Base-by-base conservation (phyloP, 2,888 invertebrate species). In the Vesta saturnalis region DNA sequence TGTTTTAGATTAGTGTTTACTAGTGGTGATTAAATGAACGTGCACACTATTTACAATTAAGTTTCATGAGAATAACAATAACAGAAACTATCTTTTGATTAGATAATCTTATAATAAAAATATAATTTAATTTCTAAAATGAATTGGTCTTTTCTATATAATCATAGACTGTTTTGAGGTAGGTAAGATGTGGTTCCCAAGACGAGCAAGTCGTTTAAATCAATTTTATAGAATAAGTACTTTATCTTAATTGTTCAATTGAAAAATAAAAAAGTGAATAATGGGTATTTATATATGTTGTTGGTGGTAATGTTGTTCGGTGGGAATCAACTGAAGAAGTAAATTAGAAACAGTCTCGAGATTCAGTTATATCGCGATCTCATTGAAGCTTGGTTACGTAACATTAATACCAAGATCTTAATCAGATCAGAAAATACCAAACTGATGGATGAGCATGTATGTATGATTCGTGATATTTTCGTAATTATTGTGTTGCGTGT, bases 311-410 rank as follows among this genome's bases (percentile, higher is more conserved):
- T 62, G 43, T 43, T 64, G 67, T 64, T 72, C 62, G 64, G 67
- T 67, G 69, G 70, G 70, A 64, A 67, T 64, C 67, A 60, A 62
- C 67, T 57, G 67, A 67, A 61, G 62, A 61, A 69, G 70, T 66
- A 72, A 70, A 69, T 72, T 70, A 69, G 73, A 71, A 64, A 64
- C 70, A 64, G 71, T 60, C 66, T 63, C 49, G 60, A 67, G 70
- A 69, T 62, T 67, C 73, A 73, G 73, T 71, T 69, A 71, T 69
- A 69, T 62, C 65, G 68, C 68, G 66, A 63, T 64, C 72, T 64
- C 61, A 63, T 55, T 60, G 65, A 69, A 71, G 69, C 69, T 69
- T 65, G 64, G 65, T 65, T 69, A 57, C 58, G 46, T 60, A 65
- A 65, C 59, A 64, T 15, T 21, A 14, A 47, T n/a, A 19, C 12